Evolutionary conservation across 2,888 invertebrate genomes (phyloP).

Genomic region (Agrotis puta): DNA sequence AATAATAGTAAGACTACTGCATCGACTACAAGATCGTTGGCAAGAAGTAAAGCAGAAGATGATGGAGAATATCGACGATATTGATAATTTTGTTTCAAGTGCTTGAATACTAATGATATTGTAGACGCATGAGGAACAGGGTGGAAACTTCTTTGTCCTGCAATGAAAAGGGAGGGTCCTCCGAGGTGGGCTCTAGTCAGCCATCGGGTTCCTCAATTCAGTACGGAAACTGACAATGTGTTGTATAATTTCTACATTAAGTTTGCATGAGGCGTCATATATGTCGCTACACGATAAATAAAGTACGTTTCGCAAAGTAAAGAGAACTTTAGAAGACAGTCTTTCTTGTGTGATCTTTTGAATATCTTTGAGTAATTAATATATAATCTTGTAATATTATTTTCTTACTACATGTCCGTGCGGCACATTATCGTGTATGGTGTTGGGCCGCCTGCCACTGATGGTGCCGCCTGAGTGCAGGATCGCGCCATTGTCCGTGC

Average conservation of each 20-base stretch:
- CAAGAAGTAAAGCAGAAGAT: too few relatives aligned
- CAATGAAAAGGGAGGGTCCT: too few relatives aligned
- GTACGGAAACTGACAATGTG: too few relatives aligned
- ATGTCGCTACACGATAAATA: not conserved
- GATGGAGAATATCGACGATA: too few relatives aligned
- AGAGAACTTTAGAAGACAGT: not conserved
- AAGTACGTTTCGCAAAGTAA: not conserved
- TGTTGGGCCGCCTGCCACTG: conserved; percentile 92
- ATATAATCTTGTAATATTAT: not conserved
- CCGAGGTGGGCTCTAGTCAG: too few relatives aligned
- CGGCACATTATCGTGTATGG: conserved; percentile 75
- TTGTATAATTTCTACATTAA: not conserved
- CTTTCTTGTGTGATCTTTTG: not conserved
- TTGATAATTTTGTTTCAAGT: too few relatives aligned
- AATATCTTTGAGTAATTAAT: not conserved
- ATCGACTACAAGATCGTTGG: too few relatives aligned
- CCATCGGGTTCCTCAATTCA: too few relatives aligned
- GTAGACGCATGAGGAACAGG: too few relatives aligned
- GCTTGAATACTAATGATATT: too few relatives aligned
- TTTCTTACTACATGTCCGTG: conserved; percentile 82
- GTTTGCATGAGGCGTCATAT: not conserved
- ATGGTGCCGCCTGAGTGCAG: conserved; percentile 96
- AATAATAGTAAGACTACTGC: too few relatives aligned
- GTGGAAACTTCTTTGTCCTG: too few relatives aligned
- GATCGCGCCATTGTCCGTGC: conserved; percentile 96